These are phyloP conservation scores for Bergia sp. DNA, from an alignment of 92 coral and sea anemone genomes.

Conservation along the genomic window DNA sequence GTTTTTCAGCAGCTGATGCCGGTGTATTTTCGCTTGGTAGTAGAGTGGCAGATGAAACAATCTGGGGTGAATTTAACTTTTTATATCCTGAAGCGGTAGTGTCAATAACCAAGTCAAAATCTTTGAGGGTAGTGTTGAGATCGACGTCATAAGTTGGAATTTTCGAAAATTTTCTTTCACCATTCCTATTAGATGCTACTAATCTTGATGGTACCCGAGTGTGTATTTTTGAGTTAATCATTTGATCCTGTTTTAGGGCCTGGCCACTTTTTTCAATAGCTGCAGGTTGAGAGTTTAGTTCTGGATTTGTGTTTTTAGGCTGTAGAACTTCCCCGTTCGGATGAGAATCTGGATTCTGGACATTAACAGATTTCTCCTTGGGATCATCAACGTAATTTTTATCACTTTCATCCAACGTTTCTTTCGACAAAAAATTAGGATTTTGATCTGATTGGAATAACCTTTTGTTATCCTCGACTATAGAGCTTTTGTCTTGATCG, in stretches of 20 bases:
- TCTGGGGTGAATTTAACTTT: not conserved
- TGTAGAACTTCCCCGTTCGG: not conserved
- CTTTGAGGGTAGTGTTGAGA: not conserved
- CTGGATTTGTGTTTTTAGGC: not conserved
- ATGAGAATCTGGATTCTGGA: not conserved
- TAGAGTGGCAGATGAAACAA: not conserved
- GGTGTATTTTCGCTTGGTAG: not conserved
- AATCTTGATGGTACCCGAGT: not conserved
- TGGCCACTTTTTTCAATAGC: not conserved
- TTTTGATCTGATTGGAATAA: not conserved
- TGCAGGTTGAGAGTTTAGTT: not conserved
- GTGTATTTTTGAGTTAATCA: not conserved
- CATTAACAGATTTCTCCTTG: not conserved
- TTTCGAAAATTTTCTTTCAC: not conserved
- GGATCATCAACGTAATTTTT: not conserved
- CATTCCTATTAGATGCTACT: not conserved
- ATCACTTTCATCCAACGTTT: not conserved
- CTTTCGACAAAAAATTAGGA: not conserved
- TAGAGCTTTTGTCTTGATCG: not conserved
- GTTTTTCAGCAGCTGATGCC: not conserved
- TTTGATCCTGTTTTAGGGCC: not conserved
- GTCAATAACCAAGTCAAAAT: slow-evolving; percentile 11
- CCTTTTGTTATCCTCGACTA: not conserved
- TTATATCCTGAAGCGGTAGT: not conserved
- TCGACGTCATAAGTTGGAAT: slow-evolving; percentile 8